Base-by-base conservation (phyloP, 2,888 invertebrate species). In the Dusona sp. region DNA sequence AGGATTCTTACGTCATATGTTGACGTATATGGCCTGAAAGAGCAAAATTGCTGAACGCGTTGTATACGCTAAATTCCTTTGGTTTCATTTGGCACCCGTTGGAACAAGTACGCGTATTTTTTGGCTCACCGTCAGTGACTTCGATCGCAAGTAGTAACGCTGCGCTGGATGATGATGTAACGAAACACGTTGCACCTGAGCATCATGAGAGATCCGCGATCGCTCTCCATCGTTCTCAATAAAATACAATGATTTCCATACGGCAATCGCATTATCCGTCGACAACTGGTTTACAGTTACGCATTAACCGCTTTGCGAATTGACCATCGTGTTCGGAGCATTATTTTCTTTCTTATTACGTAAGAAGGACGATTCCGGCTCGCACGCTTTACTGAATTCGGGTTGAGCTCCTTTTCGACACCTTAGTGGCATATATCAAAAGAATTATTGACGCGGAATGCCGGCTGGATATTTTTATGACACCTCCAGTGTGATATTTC, bases 201-300 rank as follows among this genome's bases (percentile, higher is more conserved):
- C 79, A 79, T 80, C 75, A 75, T 38, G 61, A 68, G 57, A 75
- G 68, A 57, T 19, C 33, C 67, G 48, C 79, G 75, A 73, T 80
- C 77, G 75, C 73, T 73, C 75, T 74, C 79, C 79, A 84, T 79
- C 88, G 83, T 83, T 85, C 84, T 88, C 87, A 90, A 91, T 91
- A 90, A 91, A 92, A 91, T 91, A 90, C 89, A 88, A 91, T 91
- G 89, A 89, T 91, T 91, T 89, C 88, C 91, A 90, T 90, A 91
- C 90, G 85, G 88, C 90, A 90, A 91, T 92, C 90, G 88, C 91
- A 90, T 91, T 91, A 90, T 65, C 83, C 72, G 64, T 83, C 67
- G 84, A 88, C 90, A 92, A 92, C 92, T 92, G 92, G 92, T 92
- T 91, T 90, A 89, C 90, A 88, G 88, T 87, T 90, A 90, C 89